phyloP scores from a whole-genome alignment of 2,888 invertebrate genomes.

The Geophilus truncorum region DNA sequence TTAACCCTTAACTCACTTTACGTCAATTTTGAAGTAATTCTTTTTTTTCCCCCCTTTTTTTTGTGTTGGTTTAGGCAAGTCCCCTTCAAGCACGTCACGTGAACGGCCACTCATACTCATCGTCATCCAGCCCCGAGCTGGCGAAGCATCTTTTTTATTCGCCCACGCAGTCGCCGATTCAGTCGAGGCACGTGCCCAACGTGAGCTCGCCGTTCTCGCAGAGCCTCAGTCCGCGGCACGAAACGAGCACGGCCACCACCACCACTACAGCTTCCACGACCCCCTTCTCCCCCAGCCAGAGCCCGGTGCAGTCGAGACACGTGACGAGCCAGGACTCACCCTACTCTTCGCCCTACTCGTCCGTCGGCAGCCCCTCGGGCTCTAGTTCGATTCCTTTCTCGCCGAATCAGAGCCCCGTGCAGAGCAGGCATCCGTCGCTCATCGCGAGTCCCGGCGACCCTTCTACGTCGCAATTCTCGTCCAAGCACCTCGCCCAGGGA shows the following conservation, averaged over 20 bases:
- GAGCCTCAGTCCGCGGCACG: constrained; percentile 37
- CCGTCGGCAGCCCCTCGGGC: constrained; percentile 38
- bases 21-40: too few species aligned
- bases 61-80: constrained; percentile 28
- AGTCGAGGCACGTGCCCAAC: constrained; percentile 64
- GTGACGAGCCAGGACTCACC: constrained; percentile 37
- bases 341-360: constrained; percentile 37
- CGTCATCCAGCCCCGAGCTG: constrained; percentile 38
- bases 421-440: constrained; percentile 35
- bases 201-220: constrained; percentile 36
- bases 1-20: too few species aligned
- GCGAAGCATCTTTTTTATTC: constrained; percentile 60
- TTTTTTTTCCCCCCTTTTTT: too few species aligned
- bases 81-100: constrained; percentile 37
- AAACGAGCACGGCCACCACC: constrained; percentile 4
- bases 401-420: constrained; percentile 38
- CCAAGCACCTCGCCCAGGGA: background rate
- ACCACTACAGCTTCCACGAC: background rate
- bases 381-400: constrained; percentile 38
- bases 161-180: constrained; percentile 79
- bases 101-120: constrained; percentile 38
- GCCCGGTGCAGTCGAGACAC: constrained; percentile 37
- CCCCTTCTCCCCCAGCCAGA: constrained; percentile 37
- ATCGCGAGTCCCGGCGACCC: background rate
- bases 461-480: background rate